Evolutionary conservation across 30 jellyfish, hydroid and myxozoan genomes (phyloP).

Genomic region (Calvadosia cruxmelitensis): DNA sequence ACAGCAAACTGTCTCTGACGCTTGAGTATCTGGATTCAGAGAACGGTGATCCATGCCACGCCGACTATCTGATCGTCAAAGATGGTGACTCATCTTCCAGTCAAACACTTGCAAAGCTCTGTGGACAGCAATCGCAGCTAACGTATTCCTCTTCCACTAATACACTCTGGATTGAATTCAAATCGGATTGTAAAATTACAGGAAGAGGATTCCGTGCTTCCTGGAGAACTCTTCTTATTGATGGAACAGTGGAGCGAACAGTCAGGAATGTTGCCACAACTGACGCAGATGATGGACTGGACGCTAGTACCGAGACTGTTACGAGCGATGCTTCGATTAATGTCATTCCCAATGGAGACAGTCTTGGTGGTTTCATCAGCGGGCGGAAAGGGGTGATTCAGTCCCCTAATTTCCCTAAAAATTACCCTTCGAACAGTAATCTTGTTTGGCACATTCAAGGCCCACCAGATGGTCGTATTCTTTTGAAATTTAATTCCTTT

Average conservation of each 20-base stretch:
- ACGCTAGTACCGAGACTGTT: not conserved
- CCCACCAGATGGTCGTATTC: not conserved
- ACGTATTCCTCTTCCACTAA: constrained; percentile 13
- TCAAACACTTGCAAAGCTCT: constrained; percentile 18
- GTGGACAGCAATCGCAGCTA: constrained; percentile 30
- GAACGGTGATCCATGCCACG: constrained; percentile 18
- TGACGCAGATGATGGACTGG: not conserved
- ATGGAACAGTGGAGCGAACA: not conserved
- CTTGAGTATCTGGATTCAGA: constrained; percentile 22
- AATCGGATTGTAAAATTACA: constrained; percentile 26
- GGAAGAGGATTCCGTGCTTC: constrained; percentile 25
- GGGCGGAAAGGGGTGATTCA: not conserved
- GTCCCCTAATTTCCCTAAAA: not conserved
- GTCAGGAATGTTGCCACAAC: no score
- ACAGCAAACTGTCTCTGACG: constrained; percentile 6
- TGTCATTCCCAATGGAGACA: not conserved
- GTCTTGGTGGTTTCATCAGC: not conserved
- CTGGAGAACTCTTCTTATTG: constrained; percentile 4
- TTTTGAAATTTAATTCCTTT: not conserved
- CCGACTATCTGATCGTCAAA: constrained; percentile 35
- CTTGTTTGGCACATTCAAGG: not conserved
- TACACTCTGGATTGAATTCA: constrained; percentile 31
- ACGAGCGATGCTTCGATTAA: not conserved
- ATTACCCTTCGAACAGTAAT: not conserved
- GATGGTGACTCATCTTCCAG: constrained; percentile 39